phyloP scores from a whole-genome alignment of 2,113 vertebrate genomes.

The Pteruthius melanotis region DNA sequence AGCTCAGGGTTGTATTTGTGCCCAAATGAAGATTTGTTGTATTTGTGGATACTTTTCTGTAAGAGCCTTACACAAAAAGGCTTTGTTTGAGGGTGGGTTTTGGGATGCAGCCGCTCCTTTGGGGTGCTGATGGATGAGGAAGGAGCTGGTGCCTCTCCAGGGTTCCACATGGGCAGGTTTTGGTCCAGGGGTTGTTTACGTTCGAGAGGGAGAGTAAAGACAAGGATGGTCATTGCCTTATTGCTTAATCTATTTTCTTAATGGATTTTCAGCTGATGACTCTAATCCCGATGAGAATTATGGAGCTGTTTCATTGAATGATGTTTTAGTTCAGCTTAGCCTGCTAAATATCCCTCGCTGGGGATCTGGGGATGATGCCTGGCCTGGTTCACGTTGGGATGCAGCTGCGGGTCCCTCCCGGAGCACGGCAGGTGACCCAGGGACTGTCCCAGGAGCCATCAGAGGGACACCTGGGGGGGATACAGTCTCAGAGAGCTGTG shows the following conservation, averaged over 20 bases:
- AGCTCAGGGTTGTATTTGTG: not conserved
- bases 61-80: not conserved
- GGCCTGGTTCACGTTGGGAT: not conserved
- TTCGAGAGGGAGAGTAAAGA: not conserved
- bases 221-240: not conserved
- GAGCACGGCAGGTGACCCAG: not conserved
- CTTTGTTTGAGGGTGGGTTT: not conserved
- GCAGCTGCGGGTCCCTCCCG: not conserved
- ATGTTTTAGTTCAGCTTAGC: constrained; percentile 30
- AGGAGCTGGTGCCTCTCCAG: not conserved
- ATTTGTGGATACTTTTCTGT: not conserved
- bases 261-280: constrained; percentile 51
- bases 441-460: not conserved
- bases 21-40: not conserved
- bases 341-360: not conserved
- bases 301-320: constrained; percentile 21
- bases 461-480: not conserved
- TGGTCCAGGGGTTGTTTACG: not conserved
- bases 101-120: not conserved
- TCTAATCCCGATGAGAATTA: constrained; percentile 61
- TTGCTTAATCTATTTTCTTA: constrained; percentile 55
- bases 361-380: not conserved
- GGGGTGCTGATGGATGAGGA: not conserved
- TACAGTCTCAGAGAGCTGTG: fast-evolving
- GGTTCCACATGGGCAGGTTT: not conserved